Base-by-base conservation (phyloP, 2,113 vertebrate species). In the Egretta garzetta region DNA sequence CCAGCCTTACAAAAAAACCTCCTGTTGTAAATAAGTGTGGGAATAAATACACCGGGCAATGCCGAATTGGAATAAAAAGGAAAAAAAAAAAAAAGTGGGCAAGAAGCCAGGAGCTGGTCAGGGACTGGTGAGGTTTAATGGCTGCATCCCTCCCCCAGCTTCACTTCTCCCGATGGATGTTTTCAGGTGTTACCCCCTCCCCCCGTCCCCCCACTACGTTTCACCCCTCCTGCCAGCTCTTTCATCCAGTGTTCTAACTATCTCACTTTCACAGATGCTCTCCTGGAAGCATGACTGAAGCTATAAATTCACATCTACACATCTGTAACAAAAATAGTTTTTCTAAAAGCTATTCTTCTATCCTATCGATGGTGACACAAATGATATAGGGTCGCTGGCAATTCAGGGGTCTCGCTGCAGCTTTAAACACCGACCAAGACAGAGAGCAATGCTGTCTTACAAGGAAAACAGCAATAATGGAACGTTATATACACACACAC, bases 231-330 rank as follows among this genome's bases (percentile, higher is more conserved):
- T 80, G 77, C 67, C 76, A 97, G 93, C 80, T 95, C 95, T 96
- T 93, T 95, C 75, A 86, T 95, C 91, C 83, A 93, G 91, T 94
- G 92, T 95, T 93, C 76, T 91, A 97, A 96, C 96, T 92, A 96
- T 97, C 96, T 97, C 95, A 93, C 84, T 96, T 92, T 70, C 93
- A 93, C 95, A 79, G 95, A 96, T 96, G 93, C 80, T 96, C 75
- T 96, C 75, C 92, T 98, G 91, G 82, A 94, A 96, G 88, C 73
- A 70, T 49, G 64, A 96, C 4, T 95, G 85, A 96, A 88, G 85
- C 86, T 92, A 94, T 88, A 94, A 97, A 97, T 95, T 96, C 94
- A 83, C 0, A 2, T 97, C 88, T 93, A 91, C 89, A 96, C 93
- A 96, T 80, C 95, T 82, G 74, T 73, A 92, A 90, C 74, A 95